Conservation (phyloP, 2,113 vertebrate species). For the Pardalotus punctatus region DNA sequence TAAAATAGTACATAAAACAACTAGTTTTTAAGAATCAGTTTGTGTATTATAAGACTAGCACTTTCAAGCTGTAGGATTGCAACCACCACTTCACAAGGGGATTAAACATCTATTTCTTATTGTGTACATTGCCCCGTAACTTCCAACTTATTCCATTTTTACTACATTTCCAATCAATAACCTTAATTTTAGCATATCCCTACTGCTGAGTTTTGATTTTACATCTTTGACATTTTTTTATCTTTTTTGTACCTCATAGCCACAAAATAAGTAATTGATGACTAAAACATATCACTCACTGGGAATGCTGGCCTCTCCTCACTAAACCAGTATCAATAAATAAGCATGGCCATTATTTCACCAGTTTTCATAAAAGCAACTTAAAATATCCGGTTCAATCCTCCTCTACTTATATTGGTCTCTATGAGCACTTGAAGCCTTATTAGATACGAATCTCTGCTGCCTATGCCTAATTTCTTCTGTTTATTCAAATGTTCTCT, state of each 20-base stretch:
- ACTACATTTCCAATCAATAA: background rate
- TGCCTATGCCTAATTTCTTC: background rate
- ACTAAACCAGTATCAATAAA: background rate
- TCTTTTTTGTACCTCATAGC: background rate
- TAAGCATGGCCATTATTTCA: background rate
- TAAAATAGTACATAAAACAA: background rate
- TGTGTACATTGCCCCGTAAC: background rate
- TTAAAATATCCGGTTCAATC: background rate
- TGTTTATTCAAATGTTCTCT: background rate
- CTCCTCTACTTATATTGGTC: background rate
- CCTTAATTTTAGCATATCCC: background rate
- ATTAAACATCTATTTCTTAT: background rate
- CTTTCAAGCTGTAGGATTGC: background rate
- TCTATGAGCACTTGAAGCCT: background rate
- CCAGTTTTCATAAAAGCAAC: background rate
- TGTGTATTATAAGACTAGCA: background rate
- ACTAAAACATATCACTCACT: background rate
- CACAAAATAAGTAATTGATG: background rate
- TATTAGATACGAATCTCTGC: background rate
- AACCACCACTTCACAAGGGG: background rate
- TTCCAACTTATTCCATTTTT: background rate
- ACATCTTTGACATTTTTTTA: background rate
- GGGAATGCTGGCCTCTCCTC: background rate
- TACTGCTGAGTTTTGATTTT: background rate
- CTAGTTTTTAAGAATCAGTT: background rate